Percentiles rank a stretch among this genome's conserved stretches.
Evolutionary conservation across 2,797 vertebrate genomes (phyloP).

Genomic region (Aplochiton taeniatus): DNA sequence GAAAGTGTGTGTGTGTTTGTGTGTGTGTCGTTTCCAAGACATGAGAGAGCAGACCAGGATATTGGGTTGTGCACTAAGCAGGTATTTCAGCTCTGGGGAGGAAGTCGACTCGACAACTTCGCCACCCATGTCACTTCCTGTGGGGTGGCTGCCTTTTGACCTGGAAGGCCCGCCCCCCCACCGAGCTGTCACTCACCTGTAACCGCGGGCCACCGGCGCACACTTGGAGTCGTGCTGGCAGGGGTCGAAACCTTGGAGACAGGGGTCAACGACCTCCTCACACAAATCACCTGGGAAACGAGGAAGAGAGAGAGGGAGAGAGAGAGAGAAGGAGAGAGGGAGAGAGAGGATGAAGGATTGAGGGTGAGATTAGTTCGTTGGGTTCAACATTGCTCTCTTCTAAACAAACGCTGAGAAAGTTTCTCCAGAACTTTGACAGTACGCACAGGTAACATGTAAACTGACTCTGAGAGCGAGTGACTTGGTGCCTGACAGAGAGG

Average conservation of each 20-base stretch:
- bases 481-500: too few species aligned
- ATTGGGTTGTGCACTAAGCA: background rate
- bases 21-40: background rate
- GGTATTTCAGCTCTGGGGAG: too few species aligned
- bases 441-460: too few species aligned
- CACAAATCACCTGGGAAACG: conserved; percentile 89
- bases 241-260: conserved; percentile 85
- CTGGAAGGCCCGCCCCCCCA: background rate
- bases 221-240: conserved; percentile 96
- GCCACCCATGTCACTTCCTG: conserved; percentile 13
- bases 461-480: too few species aligned
- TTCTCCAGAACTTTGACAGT: too few species aligned
- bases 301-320: background rate
- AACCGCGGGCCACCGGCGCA: conserved; percentile 80
- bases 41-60: background rate
- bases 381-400: too few species aligned
- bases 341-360: background rate
- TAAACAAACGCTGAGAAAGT: too few species aligned
- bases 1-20: too few species aligned
- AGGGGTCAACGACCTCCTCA: conserved; percentile 91
- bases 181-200: conserved; percentile 78
- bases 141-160: conserved; percentile 25
- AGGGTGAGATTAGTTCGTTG: too few species aligned
- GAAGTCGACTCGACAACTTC: background rate
- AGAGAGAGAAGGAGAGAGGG: background rate